Conservation (phyloP, 2,797 vertebrate species). For the Pangasius mekongensis region DNA sequence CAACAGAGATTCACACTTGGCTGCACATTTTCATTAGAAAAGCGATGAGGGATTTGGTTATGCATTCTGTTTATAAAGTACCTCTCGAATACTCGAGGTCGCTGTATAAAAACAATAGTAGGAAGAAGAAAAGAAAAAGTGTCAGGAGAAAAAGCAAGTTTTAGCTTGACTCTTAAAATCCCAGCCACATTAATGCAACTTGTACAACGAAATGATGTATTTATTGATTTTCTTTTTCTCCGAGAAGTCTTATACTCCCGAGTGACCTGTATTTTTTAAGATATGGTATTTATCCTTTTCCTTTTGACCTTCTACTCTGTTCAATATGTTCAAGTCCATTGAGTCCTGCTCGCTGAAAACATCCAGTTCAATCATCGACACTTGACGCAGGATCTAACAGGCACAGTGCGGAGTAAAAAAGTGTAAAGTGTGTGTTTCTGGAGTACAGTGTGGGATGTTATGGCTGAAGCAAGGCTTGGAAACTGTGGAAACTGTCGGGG, state of each 20-base stretch:
- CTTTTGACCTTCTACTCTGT: conserved; percentile 5
- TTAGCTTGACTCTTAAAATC: not conserved
- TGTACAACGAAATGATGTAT: not conserved
- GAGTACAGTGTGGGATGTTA: not conserved
- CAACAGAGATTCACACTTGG: not conserved
- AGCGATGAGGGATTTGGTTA: not conserved
- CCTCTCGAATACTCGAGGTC: not conserved
- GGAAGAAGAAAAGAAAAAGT: not conserved
- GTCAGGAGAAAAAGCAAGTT: not conserved
- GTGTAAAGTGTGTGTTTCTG: not conserved
- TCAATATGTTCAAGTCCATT: conserved; percentile 3
- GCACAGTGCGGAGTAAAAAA: not conserved
- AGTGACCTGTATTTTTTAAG: not conserved
- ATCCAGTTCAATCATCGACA: not conserved
- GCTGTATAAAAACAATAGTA: not conserved
- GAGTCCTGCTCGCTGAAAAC: conserved; percentile 23
- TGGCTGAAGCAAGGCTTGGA: not conserved
- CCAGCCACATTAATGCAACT: conserved; percentile 5
- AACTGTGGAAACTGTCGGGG: not conserved
- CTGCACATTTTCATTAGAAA: conserved; percentile 11
- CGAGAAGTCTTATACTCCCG: not conserved
- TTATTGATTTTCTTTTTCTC: conserved; percentile 21
- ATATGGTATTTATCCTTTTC: conserved; percentile 1
- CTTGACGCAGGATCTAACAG: not conserved
- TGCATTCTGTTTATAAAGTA: not conserved